These are phyloP conservation scores for Penelope pileata DNA, from an alignment of 2,113 vertebrate genomes.

Conservation along the genomic window DNA sequence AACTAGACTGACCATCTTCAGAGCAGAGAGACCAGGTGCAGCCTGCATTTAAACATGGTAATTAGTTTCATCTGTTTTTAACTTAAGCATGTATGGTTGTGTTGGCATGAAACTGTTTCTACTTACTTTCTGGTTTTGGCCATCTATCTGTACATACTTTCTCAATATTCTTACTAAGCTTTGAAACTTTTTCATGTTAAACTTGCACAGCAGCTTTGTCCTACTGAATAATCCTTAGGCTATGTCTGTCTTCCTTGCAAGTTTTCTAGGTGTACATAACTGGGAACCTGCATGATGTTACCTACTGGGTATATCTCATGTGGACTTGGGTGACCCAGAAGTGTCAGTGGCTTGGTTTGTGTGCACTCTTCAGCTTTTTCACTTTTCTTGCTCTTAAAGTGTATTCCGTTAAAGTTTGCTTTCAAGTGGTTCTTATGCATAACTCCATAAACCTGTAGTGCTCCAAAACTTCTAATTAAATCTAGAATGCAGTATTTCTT, in stretches of 20 bases:
- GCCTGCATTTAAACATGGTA: slow-evolving; percentile 27
- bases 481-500: slow-evolving; percentile 66
- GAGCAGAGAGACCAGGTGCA: slow-evolving; percentile 34
- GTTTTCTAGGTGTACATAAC: slow-evolving; percentile 53
- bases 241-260: slow-evolving; percentile 48
- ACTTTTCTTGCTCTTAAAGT: slow-evolving; percentile 49
- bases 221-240: slow-evolving; percentile 49
- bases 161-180: slow-evolving; percentile 1
- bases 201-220: slow-evolving; percentile 26
- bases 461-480: slow-evolving; percentile 49
- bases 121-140: slow-evolving; percentile 21
- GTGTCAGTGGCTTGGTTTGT: slow-evolving; percentile 63
- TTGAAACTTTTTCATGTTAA: slow-evolving; percentile 14
- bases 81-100: slow-evolving; percentile 53
- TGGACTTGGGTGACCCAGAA: slow-evolving; percentile 46
- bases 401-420: slow-evolving; percentile 29
- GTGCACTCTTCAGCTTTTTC: slow-evolving; percentile 45
- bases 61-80: slow-evolving; percentile 35
- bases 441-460: slow-evolving; percentile 45
- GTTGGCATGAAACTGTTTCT: slow-evolving; percentile 48
- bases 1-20: slow-evolving; percentile 12
- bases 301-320: slow-evolving; percentile 55
- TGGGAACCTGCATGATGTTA: slow-evolving; percentile 63
- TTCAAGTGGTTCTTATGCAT: slow-evolving; percentile 37
- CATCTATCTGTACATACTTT: background rate